Conservation (phyloP, 1,140 invertebrate species). For the Drosophila dunni region DNA sequence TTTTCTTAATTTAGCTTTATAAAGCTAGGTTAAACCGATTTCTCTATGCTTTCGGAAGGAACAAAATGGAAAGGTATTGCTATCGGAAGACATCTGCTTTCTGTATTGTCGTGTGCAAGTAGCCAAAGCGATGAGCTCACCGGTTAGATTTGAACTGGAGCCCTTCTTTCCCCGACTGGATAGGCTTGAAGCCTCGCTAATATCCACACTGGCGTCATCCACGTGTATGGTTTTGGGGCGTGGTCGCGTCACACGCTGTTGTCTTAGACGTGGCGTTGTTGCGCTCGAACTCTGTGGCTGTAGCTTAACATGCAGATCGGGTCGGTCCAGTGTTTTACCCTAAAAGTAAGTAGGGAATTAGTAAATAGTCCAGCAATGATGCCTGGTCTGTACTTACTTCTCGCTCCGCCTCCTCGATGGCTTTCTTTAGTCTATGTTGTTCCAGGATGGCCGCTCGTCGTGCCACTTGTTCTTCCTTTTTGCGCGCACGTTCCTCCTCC, state of each 20-base stretch:
- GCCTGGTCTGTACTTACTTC: constrained; percentile 86
- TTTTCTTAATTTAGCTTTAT: background rate
- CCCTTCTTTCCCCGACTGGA: constrained; percentile 91
- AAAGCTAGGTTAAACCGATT: background rate
- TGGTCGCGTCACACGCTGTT: constrained; percentile 87
- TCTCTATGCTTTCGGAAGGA: too few species aligned
- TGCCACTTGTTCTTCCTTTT: constrained; percentile 96
- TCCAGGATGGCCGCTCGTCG: constrained; percentile 95
- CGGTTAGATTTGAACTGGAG: constrained; percentile 92
- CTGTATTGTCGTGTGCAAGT: background rate
- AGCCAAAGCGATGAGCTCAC: constrained; percentile 84
- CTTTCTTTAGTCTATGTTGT: constrained; percentile 97
- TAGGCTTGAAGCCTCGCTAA: constrained; percentile 90
- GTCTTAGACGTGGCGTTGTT: constrained; percentile 87
- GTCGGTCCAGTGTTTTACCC: constrained; percentile 91
- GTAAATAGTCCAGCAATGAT: too few species aligned
- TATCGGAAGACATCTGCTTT: background rate
- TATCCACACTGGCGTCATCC: constrained; percentile 90
- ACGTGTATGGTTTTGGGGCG: constrained; percentile 95
- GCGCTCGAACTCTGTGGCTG: constrained; percentile 68
- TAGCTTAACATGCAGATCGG: constrained; percentile 87
- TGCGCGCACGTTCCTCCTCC: constrained; percentile 92
- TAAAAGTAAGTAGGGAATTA: constrained; percentile 58
- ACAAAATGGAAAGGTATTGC: too few species aligned
- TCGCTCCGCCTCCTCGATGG: constrained; percentile 95